Conservation (phyloP, 35 echinoderm and acorn worm genomes). For the Amphiura filiformis region DNA sequence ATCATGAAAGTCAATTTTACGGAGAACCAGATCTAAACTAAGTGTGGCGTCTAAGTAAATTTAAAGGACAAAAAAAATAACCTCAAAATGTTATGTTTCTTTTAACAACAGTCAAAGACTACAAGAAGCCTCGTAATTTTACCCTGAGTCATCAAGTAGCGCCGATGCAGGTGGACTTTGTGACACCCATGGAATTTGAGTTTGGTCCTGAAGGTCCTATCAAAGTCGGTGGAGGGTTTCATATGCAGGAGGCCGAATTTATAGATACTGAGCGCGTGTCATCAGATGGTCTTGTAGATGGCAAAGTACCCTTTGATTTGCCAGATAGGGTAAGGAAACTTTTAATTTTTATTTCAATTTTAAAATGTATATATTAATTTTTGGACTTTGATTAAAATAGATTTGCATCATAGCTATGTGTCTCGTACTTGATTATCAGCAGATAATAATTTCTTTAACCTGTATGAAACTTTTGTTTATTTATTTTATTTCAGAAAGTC, state of each 20-base stretch:
- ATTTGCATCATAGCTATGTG: no score
- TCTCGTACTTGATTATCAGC: no score
- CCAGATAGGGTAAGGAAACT: background rate
- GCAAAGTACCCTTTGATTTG: background rate
- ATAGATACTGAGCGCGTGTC: slow-evolving; percentile 29
- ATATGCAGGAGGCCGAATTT: slow-evolving; percentile 58
- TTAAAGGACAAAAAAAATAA: no score
- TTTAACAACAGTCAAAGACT: background rate
- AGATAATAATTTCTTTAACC: no score
- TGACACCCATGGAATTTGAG: slow-evolving; percentile 52
- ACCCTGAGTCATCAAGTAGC: slow-evolving; percentile 55
- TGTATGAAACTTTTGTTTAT: no score
- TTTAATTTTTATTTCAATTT: background rate
- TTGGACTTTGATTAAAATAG: no score
- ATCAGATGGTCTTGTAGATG: background rate
- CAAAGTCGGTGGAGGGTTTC: slow-evolving; percentile 19
- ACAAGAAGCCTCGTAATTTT: slow-evolving; percentile 15
- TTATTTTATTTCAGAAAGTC: slow-evolving; percentile 59
- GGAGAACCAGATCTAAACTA: no score
- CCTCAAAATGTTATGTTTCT: no score
- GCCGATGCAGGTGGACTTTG: slow-evolving; percentile 68
- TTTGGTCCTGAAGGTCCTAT: slow-evolving; percentile 30
- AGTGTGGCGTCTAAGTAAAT: no score
- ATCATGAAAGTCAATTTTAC: no score
- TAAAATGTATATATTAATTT: background rate